phyloP scores from a whole-genome alignment of 64 coral and sea anemone species.

The Porites lutea region DNA sequence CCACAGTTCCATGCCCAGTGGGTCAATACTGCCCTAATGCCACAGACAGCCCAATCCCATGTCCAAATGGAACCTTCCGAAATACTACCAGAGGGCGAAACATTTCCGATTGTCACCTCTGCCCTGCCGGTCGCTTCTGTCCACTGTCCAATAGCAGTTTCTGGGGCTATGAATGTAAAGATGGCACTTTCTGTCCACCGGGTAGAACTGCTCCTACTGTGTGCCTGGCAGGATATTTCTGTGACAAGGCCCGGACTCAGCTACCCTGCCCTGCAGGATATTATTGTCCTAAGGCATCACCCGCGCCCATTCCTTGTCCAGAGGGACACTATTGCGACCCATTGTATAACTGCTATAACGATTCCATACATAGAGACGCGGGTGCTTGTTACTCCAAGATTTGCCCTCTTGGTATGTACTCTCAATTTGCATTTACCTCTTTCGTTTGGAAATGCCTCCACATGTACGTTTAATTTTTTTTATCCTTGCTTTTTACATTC shows the following conservation, averaged over 20 bases:
- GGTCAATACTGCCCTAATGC: constrained; percentile 91
- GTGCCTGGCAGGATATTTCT: constrained; percentile 90
- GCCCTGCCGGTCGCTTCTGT: constrained; percentile 85
- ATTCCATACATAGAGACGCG: constrained; percentile 48
- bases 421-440: background rate
- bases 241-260: constrained; percentile 77
- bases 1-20: constrained; percentile 84
- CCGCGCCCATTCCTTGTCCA: constrained; percentile 79
- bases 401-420: constrained; percentile 80
- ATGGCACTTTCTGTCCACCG: constrained; percentile 86
- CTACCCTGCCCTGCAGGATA: constrained; percentile 88
- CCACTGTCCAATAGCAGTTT: constrained; percentile 78
- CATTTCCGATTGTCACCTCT: constrained; percentile 77
- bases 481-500: too few relatives aligned
- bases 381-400: constrained; percentile 87
- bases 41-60: constrained; percentile 70
- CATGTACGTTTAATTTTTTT: too few relatives aligned
- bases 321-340: constrained; percentile 91
- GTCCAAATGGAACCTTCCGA: constrained; percentile 93
- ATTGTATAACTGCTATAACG: constrained; percentile 68
- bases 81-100: constrained; percentile 71
- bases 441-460: too few relatives aligned
- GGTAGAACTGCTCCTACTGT: constrained; percentile 81
- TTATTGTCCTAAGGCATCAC: constrained; percentile 82
- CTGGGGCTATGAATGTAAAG: constrained; percentile 72